These are phyloP conservation scores for Clunio marinus DNA, from an alignment of 2,888 invertebrate species.

Conservation along the genomic window DNA sequence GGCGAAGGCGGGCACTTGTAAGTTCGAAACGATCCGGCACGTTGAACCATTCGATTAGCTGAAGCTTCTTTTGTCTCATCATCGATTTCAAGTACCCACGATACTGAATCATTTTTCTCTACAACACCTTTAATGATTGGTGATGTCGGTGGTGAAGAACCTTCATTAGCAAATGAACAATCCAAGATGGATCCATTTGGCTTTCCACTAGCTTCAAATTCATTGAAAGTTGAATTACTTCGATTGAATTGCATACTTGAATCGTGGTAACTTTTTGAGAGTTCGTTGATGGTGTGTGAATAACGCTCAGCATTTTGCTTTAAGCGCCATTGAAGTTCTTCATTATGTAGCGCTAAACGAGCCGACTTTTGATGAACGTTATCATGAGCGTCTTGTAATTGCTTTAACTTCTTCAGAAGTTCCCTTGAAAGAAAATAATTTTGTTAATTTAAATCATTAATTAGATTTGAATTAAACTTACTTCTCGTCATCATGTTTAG, in stretches of 20 bases:
- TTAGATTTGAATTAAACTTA: too few species aligned
- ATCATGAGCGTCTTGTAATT: constrained; percentile 66
- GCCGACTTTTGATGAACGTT: constrained; percentile 75
- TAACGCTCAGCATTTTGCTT: constrained; percentile 74
- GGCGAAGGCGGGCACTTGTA: constrained; percentile 47
- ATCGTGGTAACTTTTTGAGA: constrained; percentile 44
- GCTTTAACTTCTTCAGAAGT: constrained; percentile 65
- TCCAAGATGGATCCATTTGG: constrained; percentile 7
- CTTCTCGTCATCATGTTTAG: constrained; percentile 68
- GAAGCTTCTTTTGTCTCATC: constrained; percentile 68
- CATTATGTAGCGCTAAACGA: constrained; percentile 74
- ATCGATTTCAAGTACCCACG: constrained; percentile 78
- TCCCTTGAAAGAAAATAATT: constrained; percentile 53
- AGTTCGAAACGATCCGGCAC: constrained; percentile 61
- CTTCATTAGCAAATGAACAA: constrained; percentile 42
- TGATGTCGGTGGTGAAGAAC: constrained; percentile 60
- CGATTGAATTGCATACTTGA: constrained; percentile 38
- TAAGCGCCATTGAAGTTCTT: constrained; percentile 82
- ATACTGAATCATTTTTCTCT: constrained; percentile 80
- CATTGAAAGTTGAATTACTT: not conserved
- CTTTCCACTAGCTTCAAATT: not conserved
- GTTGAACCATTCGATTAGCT: constrained; percentile 64
- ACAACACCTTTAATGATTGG: constrained; percentile 79
- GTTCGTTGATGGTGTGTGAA: constrained; percentile 47
- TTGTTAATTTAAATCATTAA: too few species aligned